Evolutionary conservation across 2,888 invertebrate species (phyloP).

Genomic region (Papilio gigon): DNA sequence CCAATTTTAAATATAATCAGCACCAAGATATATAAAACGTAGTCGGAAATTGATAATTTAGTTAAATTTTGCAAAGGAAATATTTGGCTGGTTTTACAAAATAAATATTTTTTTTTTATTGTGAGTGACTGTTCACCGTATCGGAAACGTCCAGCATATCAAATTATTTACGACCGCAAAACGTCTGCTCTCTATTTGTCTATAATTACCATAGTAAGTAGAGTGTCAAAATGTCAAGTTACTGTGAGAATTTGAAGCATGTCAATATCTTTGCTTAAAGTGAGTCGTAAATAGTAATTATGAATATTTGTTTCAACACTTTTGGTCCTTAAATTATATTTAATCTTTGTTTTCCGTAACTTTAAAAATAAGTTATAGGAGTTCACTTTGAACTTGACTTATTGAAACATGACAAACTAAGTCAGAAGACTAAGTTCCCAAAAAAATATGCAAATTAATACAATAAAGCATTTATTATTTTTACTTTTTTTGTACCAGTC

Average conservation of each 20-base stretch:
- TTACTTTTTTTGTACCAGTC: no score
- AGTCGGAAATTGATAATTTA: not conserved
- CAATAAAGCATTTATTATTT: no score
- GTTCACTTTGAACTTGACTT: not conserved
- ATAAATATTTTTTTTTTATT: not conserved
- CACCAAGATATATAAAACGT: no score
- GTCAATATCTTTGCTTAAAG: not conserved
- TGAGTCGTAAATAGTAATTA: not conserved
- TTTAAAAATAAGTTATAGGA: not conserved
- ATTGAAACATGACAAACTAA: no score
- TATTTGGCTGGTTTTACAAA: not conserved
- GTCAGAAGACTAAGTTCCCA: no score
- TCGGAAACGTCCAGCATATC: conserved; percentile 12
- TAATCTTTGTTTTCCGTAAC: not conserved
- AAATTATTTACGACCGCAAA: not conserved
- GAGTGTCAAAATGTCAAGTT: conserved; percentile 2
- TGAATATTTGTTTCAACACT: no score
- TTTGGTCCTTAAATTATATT: not conserved
- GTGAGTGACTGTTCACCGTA: not conserved
- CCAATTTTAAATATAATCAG: no score
- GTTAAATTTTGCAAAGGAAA: not conserved
- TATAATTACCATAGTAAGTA: conserved; percentile 2
- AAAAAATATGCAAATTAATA: no score
- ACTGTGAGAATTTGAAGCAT: not conserved
- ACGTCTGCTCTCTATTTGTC: not conserved